Evolutionary conservation across 2,113 vertebrate species (phyloP).

Genomic region (Podarcis muralis): DNA sequence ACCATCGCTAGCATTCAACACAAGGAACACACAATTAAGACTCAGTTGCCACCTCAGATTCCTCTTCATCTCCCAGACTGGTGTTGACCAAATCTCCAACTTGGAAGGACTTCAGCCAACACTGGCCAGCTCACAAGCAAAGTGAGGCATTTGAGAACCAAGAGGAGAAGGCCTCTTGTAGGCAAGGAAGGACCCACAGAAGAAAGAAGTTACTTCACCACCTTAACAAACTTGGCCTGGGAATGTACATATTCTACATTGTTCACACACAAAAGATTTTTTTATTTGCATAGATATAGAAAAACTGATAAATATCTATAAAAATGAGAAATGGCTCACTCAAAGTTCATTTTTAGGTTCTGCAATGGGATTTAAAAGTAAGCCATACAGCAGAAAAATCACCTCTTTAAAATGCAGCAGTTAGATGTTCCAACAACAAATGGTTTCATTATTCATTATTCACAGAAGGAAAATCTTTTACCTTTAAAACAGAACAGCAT

Average conservation of each 20-base stretch:
- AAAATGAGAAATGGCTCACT: conserved; percentile 12
- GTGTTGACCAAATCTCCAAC: neutral
- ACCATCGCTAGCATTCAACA: neutral
- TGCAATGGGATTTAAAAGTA: conserved; percentile 40
- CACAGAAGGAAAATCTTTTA: conserved; percentile 45
- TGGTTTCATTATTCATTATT: conserved; percentile 51
- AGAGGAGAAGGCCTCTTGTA: too few relatives aligned
- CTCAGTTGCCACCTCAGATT: neutral
- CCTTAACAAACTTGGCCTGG: conserved; percentile 4
- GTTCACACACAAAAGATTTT: neutral
- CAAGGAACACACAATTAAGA: neutral
- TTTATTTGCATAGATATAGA: neutral
- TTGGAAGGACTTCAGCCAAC: too few relatives aligned
- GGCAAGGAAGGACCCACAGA: neutral
- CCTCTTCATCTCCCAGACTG: neutral
- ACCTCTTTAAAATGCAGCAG: conserved; percentile 32
- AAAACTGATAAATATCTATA: conserved; percentile 32
- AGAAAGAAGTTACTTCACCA: conserved; percentile 2
- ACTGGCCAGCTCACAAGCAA: neutral
- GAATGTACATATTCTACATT: conserved; percentile 5
- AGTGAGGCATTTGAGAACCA: neutral
- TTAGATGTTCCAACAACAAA: conserved; percentile 41
- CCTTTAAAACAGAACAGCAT: conserved; percentile 39
- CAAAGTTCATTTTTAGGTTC: conserved; percentile 16
- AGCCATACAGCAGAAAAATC: neutral